Evolutionary conservation across 2,888 invertebrate genomes (phyloP).

Genomic region (Pyrrhia umbra): DNA sequence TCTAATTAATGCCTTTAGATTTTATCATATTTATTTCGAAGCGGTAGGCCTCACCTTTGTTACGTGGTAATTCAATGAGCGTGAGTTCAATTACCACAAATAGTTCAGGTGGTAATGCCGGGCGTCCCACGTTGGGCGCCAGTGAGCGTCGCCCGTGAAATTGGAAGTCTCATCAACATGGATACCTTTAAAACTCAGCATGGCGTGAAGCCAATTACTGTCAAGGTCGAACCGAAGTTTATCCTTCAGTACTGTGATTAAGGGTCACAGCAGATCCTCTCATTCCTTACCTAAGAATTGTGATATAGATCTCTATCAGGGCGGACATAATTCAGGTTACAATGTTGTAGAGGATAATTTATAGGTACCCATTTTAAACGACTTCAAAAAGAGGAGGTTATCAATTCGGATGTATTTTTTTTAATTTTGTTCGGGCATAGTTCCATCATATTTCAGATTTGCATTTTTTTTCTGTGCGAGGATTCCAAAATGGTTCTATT

Average conservation of each 20-base stretch:
- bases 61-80: not conserved
- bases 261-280: not conserved
- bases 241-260: not conserved
- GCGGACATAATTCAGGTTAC: not conserved
- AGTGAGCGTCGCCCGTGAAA: conserved; percentile 59
- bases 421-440: not conserved
- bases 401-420: no score
- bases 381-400: no score
- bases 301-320: not conserved
- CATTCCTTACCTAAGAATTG: not conserved
- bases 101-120: not conserved
- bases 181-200: conserved; percentile 61
- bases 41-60: no score
- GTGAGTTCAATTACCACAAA: not conserved
- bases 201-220: conserved; percentile 64
- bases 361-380: not conserved
- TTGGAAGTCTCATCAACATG: conserved; percentile 61
- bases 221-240: conserved; percentile 39
- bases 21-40: no score
- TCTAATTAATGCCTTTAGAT: no score
- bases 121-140: conserved; percentile 12
- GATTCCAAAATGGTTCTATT: no score
- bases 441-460: conserved; percentile 9
- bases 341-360: not conserved
- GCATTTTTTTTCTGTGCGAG: no score